A percentile compares a stretch with the other conserved stretches of the same genome.
Conservation (phyloP, 2,888 invertebrate genomes). For the Endomychus coccineus region DNA sequence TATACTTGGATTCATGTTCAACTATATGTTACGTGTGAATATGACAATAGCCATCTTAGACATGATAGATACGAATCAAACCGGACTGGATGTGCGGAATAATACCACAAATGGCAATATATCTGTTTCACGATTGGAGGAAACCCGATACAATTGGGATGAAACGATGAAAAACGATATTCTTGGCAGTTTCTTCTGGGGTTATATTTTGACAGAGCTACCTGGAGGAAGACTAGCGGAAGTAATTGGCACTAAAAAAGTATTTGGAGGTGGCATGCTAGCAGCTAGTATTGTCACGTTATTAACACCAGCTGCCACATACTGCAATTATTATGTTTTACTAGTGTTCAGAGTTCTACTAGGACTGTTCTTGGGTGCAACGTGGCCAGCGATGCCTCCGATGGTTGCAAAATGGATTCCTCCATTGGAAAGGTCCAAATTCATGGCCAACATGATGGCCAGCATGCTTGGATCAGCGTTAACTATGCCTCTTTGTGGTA, state of each 20-base stretch:
- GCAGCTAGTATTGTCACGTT: conserved; percentile 74
- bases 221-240: conserved; percentile 84
- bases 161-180: conserved; percentile 71
- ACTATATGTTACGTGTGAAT: conserved; percentile 82
- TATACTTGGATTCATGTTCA: conserved; percentile 81
- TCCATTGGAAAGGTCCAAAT: conserved; percentile 85
- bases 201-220: conserved; percentile 81
- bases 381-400: conserved; percentile 90
- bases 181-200: conserved; percentile 86
- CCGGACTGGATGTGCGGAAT: conserved; percentile 26
- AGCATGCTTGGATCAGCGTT: conserved; percentile 87
- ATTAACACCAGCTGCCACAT: conserved; percentile 70
- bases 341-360: conserved; percentile 61
- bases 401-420: conserved; percentile 94
- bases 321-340: conserved; percentile 60
- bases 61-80: conserved; percentile 53
- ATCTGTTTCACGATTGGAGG: conserved; percentile 16
- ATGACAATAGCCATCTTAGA: conserved; percentile 80
- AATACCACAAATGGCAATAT: conserved; percentile 13
- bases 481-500: conserved; percentile 81
- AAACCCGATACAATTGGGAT: conserved; percentile 66
- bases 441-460: conserved; percentile 90
- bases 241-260: conserved; percentile 69
- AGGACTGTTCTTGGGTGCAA: conserved; percentile 59
- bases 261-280: conserved; percentile 83